Percentiles rank a stretch among this genome's conserved stretches.
Evolutionary conservation across 2,888 invertebrate genomes (phyloP).

Genomic region (Thymelicus lineola): DNA sequence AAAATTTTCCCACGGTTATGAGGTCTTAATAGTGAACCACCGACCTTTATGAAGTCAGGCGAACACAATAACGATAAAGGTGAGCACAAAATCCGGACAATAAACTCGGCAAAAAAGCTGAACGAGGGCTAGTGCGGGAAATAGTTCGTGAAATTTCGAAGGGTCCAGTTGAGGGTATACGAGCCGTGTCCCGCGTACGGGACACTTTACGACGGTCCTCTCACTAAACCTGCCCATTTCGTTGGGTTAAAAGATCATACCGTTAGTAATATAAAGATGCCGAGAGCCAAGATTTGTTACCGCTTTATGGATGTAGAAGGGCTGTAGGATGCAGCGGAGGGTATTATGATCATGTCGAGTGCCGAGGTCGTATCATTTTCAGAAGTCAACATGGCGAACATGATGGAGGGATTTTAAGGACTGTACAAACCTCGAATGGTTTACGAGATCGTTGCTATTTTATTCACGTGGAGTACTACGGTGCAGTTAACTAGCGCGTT

Average conservation of each 20-base stretch:
- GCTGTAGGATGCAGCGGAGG: constrained; percentile 76
- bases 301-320: constrained; percentile 82
- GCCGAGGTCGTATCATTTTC: constrained; percentile 79
- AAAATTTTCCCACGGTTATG: constrained; percentile 81
- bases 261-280: constrained; percentile 82
- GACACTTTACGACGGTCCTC: constrained; percentile 83
- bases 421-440: constrained; percentile 66
- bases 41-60: constrained; percentile 81
- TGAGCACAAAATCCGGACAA: constrained; percentile 84
- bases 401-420: constrained; percentile 74
- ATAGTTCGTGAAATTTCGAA: constrained; percentile 84
- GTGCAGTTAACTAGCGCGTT: constrained; percentile 72
- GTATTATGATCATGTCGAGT: constrained; percentile 82
- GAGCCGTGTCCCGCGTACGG: constrained; percentile 58
- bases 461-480: constrained; percentile 48
- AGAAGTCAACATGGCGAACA: constrained; percentile 80
- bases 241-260: constrained; percentile 83
- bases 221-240: constrained; percentile 83
- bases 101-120: constrained; percentile 82
- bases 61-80: constrained; percentile 84
- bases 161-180: constrained; percentile 66
- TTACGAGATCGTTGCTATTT: constrained; percentile 52
- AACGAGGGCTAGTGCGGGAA: constrained; percentile 81
- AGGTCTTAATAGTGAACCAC: constrained; percentile 80
- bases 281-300: constrained; percentile 81